phyloP scores from a whole-genome alignment of 2,113 vertebrate species.

The Engraulis encrasicolus region DNA sequence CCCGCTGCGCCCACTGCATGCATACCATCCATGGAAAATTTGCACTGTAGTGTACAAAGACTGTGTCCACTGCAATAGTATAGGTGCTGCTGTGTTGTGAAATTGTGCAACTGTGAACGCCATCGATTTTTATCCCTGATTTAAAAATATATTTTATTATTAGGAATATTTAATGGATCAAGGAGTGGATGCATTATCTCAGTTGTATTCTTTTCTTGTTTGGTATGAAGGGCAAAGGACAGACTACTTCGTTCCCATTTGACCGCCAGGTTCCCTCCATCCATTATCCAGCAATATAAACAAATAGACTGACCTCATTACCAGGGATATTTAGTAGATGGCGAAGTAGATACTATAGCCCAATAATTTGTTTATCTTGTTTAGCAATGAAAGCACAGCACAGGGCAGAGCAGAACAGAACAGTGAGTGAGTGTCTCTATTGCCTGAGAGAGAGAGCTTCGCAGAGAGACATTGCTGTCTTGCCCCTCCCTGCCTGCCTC shows the following conservation, averaged over 20 bases:
- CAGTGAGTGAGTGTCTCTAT: not conserved
- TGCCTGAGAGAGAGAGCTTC: not conserved
- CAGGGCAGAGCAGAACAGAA: not conserved
- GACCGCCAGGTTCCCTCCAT: not conserved
- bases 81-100: not conserved
- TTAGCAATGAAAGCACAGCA: not conserved
- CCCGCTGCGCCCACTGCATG: not conserved
- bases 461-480: not conserved
- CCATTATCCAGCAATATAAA: not conserved
- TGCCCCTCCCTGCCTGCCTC: slow-evolving; percentile 7
- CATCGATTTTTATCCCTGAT: not conserved
- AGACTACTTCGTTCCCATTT: not conserved
- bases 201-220: not conserved
- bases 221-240: not conserved
- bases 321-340: not conserved
- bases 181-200: not conserved
- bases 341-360: not conserved
- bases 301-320: not conserved
- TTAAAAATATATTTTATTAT: not conserved
- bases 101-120: not conserved
- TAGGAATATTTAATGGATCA: not conserved
- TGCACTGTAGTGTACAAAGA: slow-evolving; percentile 1
- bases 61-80: not conserved
- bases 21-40: slow-evolving; percentile 3
- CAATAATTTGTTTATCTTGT: not conserved